Evolutionary conservation across 2,113 vertebrate species (phyloP).

Genomic region (Canis aureus): DNA sequence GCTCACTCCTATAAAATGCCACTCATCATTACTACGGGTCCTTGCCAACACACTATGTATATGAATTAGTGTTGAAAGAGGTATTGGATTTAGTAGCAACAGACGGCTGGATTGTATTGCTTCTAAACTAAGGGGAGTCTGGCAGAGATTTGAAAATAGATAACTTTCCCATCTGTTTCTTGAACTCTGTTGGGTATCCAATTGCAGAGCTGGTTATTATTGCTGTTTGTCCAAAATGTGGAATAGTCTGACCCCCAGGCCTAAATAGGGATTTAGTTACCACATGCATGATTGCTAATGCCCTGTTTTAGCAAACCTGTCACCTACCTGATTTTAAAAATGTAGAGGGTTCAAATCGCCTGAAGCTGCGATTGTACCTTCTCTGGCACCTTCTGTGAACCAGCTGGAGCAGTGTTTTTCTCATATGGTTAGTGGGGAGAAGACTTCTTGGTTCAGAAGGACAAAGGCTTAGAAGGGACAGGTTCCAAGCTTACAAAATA

Average conservation of each 20-base stretch:
- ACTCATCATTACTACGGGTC: background rate
- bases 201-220: background rate
- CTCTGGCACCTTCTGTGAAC: background rate
- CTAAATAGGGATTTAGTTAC: background rate
- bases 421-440: background rate
- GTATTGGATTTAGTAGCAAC: background rate
- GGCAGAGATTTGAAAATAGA: conserved; percentile 12
- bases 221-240: background rate
- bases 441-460: conserved; percentile 15
- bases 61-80: conserved; percentile 9
- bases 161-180: conserved; percentile 2
- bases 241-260: background rate
- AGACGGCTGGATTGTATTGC: background rate
- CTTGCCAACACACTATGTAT: background rate
- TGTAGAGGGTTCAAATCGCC: background rate
- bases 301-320: conserved; percentile 35
- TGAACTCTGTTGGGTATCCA: background rate
- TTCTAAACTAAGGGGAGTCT: conserved; percentile 34
- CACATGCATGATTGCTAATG: background rate
- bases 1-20: background rate
- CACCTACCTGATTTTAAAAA: conserved; percentile 37
- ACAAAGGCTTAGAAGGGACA: background rate
- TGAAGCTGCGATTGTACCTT: background rate
- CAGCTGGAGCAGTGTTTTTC: background rate
- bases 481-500: background rate